Evolutionary conservation across 1,140 invertebrate genomes (phyloP).

Genomic region (Asobara japonica): DNA sequence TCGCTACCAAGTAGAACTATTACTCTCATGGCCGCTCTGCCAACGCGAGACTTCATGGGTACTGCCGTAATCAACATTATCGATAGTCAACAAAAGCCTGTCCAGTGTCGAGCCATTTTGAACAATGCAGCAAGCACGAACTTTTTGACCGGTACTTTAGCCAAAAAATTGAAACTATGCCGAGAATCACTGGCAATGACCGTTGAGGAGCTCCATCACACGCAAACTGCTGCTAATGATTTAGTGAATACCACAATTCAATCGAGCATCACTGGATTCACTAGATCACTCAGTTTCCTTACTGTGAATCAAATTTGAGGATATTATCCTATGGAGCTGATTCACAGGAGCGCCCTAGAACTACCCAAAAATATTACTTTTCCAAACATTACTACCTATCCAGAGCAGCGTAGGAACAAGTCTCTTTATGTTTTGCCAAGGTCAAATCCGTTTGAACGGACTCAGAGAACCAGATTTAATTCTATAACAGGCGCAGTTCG

Average conservation of each 20-base stretch:
- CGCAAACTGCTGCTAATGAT: not conserved
- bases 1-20: not conserved
- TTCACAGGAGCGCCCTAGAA: not conserved
- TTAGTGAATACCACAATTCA: not conserved
- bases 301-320: not conserved
- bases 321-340: not conserved
- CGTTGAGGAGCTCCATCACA: not conserved
- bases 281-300: not conserved
- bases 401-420: not conserved
- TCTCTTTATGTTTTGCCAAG: conserved; percentile 14
- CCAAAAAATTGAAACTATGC: conserved; percentile 4
- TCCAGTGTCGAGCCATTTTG: conserved; percentile 13
- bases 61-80: not conserved
- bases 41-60: not conserved
- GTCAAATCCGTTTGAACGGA: conserved; percentile 5
- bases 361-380: not conserved
- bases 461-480: not conserved
- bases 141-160: conserved; percentile 15
- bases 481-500: conserved; percentile 17
- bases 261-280: not conserved
- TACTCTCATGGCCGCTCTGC: not conserved
- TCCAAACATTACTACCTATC: no score
- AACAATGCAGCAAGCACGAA: conserved; percentile 1
- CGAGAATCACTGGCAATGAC: not conserved
- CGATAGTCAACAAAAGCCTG: not conserved